Conservation (phyloP, 2,888 invertebrate species). For the Drosophila emarginata region DNA sequence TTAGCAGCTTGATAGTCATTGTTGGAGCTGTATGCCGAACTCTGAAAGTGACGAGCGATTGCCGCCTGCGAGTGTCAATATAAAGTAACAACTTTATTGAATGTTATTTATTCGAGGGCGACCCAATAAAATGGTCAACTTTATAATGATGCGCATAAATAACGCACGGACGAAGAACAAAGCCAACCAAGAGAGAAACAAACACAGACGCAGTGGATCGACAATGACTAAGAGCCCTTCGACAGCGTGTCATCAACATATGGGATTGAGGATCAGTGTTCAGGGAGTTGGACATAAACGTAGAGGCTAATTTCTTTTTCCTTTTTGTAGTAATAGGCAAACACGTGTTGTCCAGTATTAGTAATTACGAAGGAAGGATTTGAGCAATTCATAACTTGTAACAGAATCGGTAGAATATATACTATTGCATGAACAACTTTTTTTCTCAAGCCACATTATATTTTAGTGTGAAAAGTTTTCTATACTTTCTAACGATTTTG, state of each 20-base stretch:
- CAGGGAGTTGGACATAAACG: no score
- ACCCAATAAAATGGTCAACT: constrained; percentile 80
- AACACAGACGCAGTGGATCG: constrained; percentile 28
- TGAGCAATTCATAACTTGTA: no score
- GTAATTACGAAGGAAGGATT: no score
- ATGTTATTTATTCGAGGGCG: constrained; percentile 82
- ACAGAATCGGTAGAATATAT: no score
- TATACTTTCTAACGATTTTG: no score
- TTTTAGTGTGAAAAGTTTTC: no score
- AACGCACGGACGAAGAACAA: constrained; percentile 50
- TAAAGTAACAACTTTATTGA: constrained; percentile 83
- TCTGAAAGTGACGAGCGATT: constrained; percentile 73
- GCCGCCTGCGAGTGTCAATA: constrained; percentile 80
- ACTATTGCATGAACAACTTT: no score
- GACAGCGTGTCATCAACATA: constrained; percentile 57
- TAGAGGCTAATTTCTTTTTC: neutral
- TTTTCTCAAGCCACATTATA: no score
- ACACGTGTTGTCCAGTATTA: no score
- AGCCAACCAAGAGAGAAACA: constrained; percentile 30
- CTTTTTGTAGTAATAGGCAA: no score
- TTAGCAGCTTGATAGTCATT: constrained; percentile 18
- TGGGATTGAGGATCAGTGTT: constrained; percentile 50
- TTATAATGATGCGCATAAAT: constrained; percentile 81
- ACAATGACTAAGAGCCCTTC: constrained; percentile 28
- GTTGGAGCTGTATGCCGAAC: constrained; percentile 2